Evolutionary conservation across 2,113 vertebrate genomes (phyloP).

Genomic region (Bagarius yarrelli): DNA sequence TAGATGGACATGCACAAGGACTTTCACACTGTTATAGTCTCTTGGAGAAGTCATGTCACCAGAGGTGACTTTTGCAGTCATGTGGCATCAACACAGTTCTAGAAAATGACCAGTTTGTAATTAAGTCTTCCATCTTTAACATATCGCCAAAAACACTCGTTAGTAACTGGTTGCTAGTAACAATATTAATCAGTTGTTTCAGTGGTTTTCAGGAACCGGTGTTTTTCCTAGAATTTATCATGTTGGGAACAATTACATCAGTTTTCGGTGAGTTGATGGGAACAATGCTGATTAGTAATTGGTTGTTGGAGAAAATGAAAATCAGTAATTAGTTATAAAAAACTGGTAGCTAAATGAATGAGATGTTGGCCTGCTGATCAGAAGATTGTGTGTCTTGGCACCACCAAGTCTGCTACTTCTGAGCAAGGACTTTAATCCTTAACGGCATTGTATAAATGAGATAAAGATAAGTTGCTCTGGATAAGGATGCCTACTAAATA

Average conservation of each 20-base stretch:
- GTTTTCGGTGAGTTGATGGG: no score
- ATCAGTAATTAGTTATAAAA: background rate
- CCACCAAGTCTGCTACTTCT: no score
- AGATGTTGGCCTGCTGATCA: no score
- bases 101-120: slow-evolving; percentile 54
- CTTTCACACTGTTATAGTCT: slow-evolving; percentile 5
- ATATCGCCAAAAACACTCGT: background rate
- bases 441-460: no score
- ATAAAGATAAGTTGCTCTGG: no score
- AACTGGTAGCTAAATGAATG: no score
- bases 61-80: slow-evolving; percentile 45
- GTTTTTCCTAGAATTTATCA: no score
- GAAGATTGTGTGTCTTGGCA: no score
- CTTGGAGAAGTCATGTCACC: background rate
- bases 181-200: background rate
- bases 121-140: slow-evolving; percentile 43
- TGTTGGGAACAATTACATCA: background rate
- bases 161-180: background rate
- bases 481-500: no score
- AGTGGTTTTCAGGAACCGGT: background rate
- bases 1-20: slow-evolving; percentile 45
- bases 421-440: no score
- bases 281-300: background rate
- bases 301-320: background rate
- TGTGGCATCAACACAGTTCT: slow-evolving; percentile 50